Conservation (phyloP, 2,797 vertebrate genomes). For the Crenichthys baileyi region DNA sequence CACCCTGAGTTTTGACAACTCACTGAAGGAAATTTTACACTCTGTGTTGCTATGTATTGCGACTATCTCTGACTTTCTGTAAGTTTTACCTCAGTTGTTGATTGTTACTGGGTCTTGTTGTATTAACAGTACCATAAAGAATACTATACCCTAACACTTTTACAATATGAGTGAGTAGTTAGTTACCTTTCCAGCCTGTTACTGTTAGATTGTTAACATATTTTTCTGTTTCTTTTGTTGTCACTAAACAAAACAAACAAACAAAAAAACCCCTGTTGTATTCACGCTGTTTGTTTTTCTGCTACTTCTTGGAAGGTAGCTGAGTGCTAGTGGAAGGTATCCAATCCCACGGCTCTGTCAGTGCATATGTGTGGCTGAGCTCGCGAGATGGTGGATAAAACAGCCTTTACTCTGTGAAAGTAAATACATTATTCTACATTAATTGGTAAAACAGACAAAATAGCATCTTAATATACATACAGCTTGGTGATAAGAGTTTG, state of each 20-base stretch:
- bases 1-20: too few relatives aligned
- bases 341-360: slow-evolving; percentile 13
- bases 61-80: not conserved
- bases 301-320: slow-evolving; percentile 23
- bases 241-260: slow-evolving; percentile 20
- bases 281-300: slow-evolving; percentile 21
- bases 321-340: slow-evolving; percentile 20
- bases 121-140: not conserved
- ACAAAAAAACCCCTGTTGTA: slow-evolving; percentile 14
- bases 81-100: not conserved
- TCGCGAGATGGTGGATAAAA: not conserved
- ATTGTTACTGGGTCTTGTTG: not conserved
- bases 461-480: not conserved
- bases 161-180: slow-evolving; percentile 6
- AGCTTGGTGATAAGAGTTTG: not conserved
- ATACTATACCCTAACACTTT: not conserved
- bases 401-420: slow-evolving; percentile 4
- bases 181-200: slow-evolving; percentile 14
- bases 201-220: slow-evolving; percentile 11
- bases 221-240: slow-evolving; percentile 23
- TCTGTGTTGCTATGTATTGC: not conserved
- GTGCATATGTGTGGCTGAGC: slow-evolving; percentile 20
- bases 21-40: too few relatives aligned
- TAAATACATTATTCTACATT: slow-evolving; percentile 1
- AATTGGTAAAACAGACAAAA: not conserved